These are phyloP conservation scores for Timandra comae DNA, from an alignment of 2,888 invertebrate genomes.

Conservation along the genomic window DNA sequence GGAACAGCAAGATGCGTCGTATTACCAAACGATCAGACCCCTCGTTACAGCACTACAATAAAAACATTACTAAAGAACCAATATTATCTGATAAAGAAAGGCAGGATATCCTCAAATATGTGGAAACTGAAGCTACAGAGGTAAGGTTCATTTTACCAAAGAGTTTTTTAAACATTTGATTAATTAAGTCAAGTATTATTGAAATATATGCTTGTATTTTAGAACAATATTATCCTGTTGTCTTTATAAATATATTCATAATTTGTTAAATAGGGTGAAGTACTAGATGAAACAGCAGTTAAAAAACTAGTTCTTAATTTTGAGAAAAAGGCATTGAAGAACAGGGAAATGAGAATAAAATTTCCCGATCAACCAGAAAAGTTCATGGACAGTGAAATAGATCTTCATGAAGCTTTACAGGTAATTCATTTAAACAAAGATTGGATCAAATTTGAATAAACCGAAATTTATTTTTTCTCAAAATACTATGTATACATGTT, in stretches of 20 bases:
- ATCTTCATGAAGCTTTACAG: constrained; percentile 91
- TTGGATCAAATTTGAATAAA: no score
- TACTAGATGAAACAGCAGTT: constrained; percentile 90
- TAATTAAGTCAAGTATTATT: background rate
- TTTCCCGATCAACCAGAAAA: constrained; percentile 98
- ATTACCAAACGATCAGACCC: constrained; percentile 69
- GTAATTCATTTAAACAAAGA: no score
- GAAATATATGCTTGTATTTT: background rate
- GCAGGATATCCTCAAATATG: constrained; percentile 87
- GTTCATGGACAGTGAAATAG: constrained; percentile 98
- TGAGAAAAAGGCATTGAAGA: constrained; percentile 94
- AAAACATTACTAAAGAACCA: constrained; percentile 77
- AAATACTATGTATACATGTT: no score
- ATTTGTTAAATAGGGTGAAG: constrained; percentile 79
- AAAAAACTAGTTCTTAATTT: constrained; percentile 94
- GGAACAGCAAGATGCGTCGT: constrained; percentile 78
- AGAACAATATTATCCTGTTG: constrained; percentile 1
- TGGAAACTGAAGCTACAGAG: constrained; percentile 88
- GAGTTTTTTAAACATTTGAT: background rate
- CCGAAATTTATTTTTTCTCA: no score
- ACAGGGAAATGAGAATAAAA: constrained; percentile 98
- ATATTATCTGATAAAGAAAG: constrained; percentile 83
- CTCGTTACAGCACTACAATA: constrained; percentile 52
- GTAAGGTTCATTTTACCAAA: constrained; percentile 52
- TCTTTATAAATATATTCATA: background rate